These are phyloP conservation scores for Setipinna tenuifilis DNA, from an alignment of 2,797 vertebrate species.

Conservation along the genomic window DNA sequence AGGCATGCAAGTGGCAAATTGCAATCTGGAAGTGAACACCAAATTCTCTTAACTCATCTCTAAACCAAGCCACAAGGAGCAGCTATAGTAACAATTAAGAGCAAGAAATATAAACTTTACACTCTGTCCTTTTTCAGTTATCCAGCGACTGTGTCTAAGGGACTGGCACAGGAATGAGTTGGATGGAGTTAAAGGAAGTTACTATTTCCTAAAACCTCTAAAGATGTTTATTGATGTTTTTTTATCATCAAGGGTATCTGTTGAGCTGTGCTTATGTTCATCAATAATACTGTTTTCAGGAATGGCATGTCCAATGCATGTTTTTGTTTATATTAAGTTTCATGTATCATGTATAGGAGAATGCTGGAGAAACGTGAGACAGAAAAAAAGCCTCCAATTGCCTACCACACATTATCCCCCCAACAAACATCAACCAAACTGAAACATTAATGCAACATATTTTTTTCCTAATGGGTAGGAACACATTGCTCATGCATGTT, in stretches of 20 bases:
- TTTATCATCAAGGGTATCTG: neutral
- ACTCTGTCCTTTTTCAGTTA: neutral
- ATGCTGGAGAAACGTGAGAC: neutral
- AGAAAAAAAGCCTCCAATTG: neutral
- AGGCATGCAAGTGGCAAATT: neutral
- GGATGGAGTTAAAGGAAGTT: neutral
- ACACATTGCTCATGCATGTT: constrained; percentile 20
- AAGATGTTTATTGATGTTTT: constrained; percentile 14
- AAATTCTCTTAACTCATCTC: neutral
- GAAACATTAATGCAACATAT: constrained; percentile 2
- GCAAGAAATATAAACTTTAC: neutral
- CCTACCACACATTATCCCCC: neutral
- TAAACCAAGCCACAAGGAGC: neutral
- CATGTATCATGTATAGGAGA: neutral
- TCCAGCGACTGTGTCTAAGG: no score
- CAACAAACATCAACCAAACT: neutral
- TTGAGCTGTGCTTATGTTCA: neutral
- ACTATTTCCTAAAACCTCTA: neutral
- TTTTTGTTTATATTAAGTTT: neutral
- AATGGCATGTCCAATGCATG: neutral
- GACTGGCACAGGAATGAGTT: neutral
- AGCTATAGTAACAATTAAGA: neutral
- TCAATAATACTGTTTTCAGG: neutral
- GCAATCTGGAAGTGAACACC: neutral
- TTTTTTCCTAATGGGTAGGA: constrained; percentile 16